A percentile compares a stretch with the other conserved stretches of the same genome.
Conservation (phyloP, 2,888 invertebrate species). For the Andrena bucephala region DNA sequence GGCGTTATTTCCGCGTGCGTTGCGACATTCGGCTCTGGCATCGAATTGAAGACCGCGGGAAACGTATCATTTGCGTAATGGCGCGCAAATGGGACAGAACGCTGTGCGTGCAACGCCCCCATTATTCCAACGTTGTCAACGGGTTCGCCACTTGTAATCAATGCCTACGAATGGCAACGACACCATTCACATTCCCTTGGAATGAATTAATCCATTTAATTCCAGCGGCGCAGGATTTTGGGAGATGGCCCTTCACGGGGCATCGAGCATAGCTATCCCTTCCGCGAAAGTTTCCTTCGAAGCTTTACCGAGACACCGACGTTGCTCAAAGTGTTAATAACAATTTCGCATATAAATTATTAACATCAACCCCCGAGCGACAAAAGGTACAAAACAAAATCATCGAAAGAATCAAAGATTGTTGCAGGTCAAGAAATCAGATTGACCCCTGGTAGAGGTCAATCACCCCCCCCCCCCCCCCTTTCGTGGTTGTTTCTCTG, state of each 20-base stretch:
- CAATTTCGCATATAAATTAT: no score
- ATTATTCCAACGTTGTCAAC: slow-evolving; percentile 23
- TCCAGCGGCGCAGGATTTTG: no score
- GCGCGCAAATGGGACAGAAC: slow-evolving; percentile 51
- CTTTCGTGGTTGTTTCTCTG: background rate
- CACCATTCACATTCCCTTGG: background rate
- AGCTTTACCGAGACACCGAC: no score
- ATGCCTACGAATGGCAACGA: background rate
- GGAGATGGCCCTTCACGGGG: no score
- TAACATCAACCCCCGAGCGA: no score
- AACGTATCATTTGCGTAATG: slow-evolving; percentile 50
- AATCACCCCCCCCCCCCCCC: background rate
- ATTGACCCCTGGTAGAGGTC: background rate
- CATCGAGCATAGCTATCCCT: no score
- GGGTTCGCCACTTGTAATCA: slow-evolving; percentile 12
- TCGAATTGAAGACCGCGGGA: slow-evolving; percentile 39
- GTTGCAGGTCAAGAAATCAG: background rate
- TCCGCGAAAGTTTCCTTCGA: no score
- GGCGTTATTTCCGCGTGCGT: background rate
- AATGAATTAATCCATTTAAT: background rate
- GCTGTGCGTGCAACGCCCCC: slow-evolving; percentile 37
- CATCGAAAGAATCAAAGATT: background rate
- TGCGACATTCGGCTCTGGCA: background rate
- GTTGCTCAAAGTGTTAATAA: no score
- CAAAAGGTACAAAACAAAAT: no score